Conservation (phyloP, 2,113 vertebrate species). For the Chaetura pelagica region DNA sequence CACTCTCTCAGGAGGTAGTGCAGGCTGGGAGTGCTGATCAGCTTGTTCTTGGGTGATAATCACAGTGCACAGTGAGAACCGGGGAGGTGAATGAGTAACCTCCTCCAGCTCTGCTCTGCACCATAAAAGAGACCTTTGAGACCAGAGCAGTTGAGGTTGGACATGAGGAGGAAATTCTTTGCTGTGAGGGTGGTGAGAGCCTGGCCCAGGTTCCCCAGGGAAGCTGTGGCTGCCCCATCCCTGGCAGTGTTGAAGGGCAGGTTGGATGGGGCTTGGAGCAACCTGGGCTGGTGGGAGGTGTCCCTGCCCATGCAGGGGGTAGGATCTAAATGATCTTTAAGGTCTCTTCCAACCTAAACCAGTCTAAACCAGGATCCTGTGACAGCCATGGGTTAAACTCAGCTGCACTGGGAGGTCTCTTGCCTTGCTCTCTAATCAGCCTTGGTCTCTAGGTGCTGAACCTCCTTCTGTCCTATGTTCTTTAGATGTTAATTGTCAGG, state of each 20-base stretch:
- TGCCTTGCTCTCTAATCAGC: background rate
- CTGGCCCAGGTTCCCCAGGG: too few relatives aligned
- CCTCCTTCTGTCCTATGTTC: background rate
- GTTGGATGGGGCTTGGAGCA: too few relatives aligned
- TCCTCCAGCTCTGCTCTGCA: background rate
- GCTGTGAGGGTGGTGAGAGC: too few relatives aligned
- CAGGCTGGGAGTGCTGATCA: background rate
- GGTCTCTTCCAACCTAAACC: too few relatives aligned
- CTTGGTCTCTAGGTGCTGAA: background rate
- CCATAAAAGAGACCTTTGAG: constrained; percentile 24
- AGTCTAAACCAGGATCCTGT: too few relatives aligned
- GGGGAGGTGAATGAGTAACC: background rate
- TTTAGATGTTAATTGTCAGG: background rate
- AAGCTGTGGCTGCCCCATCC: too few relatives aligned
- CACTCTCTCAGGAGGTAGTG: constrained; percentile 1
- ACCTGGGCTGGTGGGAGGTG: too few relatives aligned
- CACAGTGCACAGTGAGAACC: background rate
- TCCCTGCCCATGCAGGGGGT: too few relatives aligned
- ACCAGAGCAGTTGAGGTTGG: fast-evolving
- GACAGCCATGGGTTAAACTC: background rate
- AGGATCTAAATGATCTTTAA: too few relatives aligned
- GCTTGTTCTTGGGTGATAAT: constrained; percentile 2
- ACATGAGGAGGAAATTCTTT: too few relatives aligned
- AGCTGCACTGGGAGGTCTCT: background rate
- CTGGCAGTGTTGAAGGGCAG: too few relatives aligned